phyloP scores from a whole-genome alignment of 2,888 invertebrate genomes.

The Melipona bicolor region DNA sequence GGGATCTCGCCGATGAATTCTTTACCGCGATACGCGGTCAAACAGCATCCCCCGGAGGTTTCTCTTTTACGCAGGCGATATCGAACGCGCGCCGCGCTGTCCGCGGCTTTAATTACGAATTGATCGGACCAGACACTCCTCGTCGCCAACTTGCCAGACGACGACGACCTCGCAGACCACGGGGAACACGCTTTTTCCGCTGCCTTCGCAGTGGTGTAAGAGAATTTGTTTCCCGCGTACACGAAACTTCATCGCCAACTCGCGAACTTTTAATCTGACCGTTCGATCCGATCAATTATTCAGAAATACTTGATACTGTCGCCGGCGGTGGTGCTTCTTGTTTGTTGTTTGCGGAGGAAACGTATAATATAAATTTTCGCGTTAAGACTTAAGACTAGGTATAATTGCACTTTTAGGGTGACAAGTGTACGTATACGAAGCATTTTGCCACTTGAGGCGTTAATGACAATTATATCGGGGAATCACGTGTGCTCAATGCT shows the following conservation, averaged over 20 bases:
- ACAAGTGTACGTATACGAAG: no score
- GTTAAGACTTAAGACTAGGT: neutral
- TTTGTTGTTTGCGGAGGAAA: neutral
- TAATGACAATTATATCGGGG: no score
- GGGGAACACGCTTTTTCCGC: slow-evolving; percentile 34
- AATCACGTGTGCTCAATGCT: no score
- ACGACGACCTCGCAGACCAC: slow-evolving; percentile 24
- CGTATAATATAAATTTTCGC: neutral
- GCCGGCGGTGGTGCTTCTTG: neutral
- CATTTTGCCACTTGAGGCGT: no score
- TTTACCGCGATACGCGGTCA: slow-evolving; percentile 51
- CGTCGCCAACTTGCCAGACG: slow-evolving; percentile 69
- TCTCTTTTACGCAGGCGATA: slow-evolving; percentile 45
- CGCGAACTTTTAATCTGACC: slow-evolving; percentile 45
- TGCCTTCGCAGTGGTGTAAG: slow-evolving; percentile 54
- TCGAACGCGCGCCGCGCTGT: slow-evolving; percentile 55
- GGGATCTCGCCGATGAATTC: slow-evolving; percentile 64
- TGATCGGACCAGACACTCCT: slow-evolving; percentile 69
- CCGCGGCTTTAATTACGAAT: slow-evolving; percentile 75
- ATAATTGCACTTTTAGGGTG: no score
- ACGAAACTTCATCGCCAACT: neutral
- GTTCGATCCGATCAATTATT: slow-evolving; percentile 74
- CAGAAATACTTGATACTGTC: slow-evolving; percentile 33
- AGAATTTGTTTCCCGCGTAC: slow-evolving; percentile 55
- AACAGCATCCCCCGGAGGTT: slow-evolving; percentile 29